Percentiles rank a stretch among this genome's conserved stretches.
Conservation (phyloP, 2,888 invertebrate species). For the Pterostichus niger region DNA sequence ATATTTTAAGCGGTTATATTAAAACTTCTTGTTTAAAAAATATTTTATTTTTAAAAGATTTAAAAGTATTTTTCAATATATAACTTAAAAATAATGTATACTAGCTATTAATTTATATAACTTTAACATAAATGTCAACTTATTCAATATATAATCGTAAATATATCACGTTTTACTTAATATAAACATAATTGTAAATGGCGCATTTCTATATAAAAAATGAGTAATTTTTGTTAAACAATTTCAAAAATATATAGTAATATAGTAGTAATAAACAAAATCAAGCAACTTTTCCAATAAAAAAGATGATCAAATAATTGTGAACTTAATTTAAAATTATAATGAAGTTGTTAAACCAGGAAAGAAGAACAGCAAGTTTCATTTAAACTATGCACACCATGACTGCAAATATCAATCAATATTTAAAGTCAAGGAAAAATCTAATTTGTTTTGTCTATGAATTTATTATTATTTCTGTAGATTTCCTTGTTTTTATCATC, state of each 20-base stretch:
- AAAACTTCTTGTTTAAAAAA: slow-evolving; percentile 3
- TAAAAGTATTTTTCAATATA: no score
- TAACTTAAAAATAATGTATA: no score
- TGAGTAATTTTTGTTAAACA: no score
- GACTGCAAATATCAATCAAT: slow-evolving; percentile 61
- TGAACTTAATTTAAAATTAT: slow-evolving; percentile 56
- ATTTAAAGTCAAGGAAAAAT: slow-evolving; percentile 63
- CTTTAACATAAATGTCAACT: no score
- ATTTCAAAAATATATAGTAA: no score
- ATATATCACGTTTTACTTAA: no score
- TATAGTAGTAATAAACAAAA: slow-evolving; percentile 17
- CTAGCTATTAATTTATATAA: no score
- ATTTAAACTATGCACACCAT: slow-evolving; percentile 20
- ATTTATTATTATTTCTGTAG: slow-evolving; percentile 36
- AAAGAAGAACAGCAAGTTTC: slow-evolving; percentile 37
- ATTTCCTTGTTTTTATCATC: background rate
- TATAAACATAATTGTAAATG: no score
- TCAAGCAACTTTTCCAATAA: slow-evolving; percentile 43
- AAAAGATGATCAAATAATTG: slow-evolving; percentile 21
- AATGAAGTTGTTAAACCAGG: slow-evolving; percentile 48
- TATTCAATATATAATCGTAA: no score
- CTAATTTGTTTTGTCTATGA: slow-evolving; percentile 63
- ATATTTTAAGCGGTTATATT: background rate
- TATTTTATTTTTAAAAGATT: background rate
- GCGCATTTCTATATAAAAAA: no score